Base-by-base conservation (phyloP, 2,888 invertebrate genomes). In the Cryptocephalus primarius region DNA sequence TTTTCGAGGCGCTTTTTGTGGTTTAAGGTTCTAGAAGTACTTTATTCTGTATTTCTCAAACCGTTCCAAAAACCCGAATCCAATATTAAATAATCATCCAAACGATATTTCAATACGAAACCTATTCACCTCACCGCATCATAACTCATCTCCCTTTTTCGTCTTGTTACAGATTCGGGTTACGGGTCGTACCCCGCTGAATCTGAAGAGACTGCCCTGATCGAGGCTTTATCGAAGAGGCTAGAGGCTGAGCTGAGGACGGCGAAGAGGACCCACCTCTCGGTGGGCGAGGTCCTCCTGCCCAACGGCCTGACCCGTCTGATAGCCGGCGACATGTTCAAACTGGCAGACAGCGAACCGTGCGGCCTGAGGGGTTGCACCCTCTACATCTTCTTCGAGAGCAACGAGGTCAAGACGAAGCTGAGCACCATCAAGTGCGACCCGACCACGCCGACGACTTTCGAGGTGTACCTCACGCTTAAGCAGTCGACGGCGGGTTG, bases 301-400 rank as follows among this genome's bases (percentile, higher is more conserved):
- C 91, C 90, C 33, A 82, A 83, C 43, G 86, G 87, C 68, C 78
- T 91, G 54, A 78, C 88, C 43, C 78, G 81, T 51, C 75, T 83
- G 53, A 83, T 91, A 52, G 82, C 90, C 39, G 75, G 80, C 55
- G 84, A 88, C 66, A 82, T 88, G 48, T 76, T 89, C 48, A 76
- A 78, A 47, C 79, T 87, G 72, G 87, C 90, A 1, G 88, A 89
- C 65, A 81, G 82, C 41, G 91, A 92, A 70, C 90, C 90, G n/a
- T 91, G 88, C 70, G 92, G 91, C 43, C 78, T 90, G 34, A 74
- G 87, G 57, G 91, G 90, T 31, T 88, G 88, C 62, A 84, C 85
- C 10, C 75, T 91, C 50, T 85, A 82, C 67, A 83, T 91, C 48
- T 84, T 85, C 69, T 85, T 88, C 59, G 85, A 88, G 65, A 79